These are phyloP conservation scores for Macaria liturata DNA, from an alignment of 2,888 invertebrate genomes.

Conservation along the genomic window DNA sequence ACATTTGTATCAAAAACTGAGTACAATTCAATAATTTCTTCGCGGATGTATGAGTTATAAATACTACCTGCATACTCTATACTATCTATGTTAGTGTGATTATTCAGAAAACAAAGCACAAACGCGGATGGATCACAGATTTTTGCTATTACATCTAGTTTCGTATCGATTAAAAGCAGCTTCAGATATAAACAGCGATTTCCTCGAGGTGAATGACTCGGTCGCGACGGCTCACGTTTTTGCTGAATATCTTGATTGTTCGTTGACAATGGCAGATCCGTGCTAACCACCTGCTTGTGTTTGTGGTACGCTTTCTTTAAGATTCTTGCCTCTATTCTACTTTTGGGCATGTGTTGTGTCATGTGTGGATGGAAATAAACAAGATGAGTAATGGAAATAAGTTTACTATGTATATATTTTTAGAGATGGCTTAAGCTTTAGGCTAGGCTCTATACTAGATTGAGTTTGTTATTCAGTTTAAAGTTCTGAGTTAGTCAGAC, in stretches of 20 bases:
- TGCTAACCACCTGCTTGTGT: conserved; percentile 34
- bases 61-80: too few species aligned
- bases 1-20: too few species aligned
- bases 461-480: too few species aligned
- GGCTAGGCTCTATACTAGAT: too few species aligned
- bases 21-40: not conserved
- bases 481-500: too few species aligned
- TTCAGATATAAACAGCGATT: conserved; percentile 55
- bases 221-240: conserved; percentile 44
- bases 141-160: conserved; percentile 41
- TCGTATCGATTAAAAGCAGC: conserved; percentile 43
- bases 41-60: conserved; percentile 3
- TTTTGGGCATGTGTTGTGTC: conserved; percentile 16
- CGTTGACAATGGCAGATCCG: conserved; percentile 47
- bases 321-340: conserved; percentile 14
- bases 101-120: conserved; percentile 33
- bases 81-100: conserved; percentile 8
- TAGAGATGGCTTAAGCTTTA: too few species aligned
- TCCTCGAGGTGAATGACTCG: conserved; percentile 63
- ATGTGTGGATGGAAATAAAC: conserved; percentile 3
- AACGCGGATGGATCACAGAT: conserved; percentile 34
- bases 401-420: too few species aligned
- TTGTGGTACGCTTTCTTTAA: conserved; percentile 26
- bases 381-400: not conserved
- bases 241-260: conserved; percentile 55